Evolutionary conservation across 1,140 invertebrate genomes (phyloP).

Genomic region (Meloidogyne hapla): DNA sequence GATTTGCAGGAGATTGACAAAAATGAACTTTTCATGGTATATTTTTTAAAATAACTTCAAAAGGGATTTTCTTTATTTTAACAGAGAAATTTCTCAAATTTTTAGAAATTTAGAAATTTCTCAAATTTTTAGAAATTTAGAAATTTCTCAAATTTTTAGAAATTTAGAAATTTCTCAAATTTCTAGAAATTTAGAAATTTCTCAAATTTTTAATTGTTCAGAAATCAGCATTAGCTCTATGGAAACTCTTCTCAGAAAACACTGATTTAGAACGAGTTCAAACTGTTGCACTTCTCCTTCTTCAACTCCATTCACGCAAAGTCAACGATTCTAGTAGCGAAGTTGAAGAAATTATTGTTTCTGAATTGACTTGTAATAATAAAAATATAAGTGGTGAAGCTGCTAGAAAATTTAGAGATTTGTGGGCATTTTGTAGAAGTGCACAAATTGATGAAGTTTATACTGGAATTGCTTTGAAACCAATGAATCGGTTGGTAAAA

Average conservation of each 20-base stretch:
- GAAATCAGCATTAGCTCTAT: constrained; percentile 43
- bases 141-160: too few relatives aligned
- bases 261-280: constrained; percentile 35
- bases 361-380: constrained; percentile 50
- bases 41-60: not conserved
- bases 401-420: constrained; percentile 52
- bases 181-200: too few relatives aligned
- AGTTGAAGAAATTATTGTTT: constrained; percentile 58
- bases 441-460: constrained; percentile 37
- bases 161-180: too few relatives aligned
- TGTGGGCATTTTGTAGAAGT: constrained; percentile 53
- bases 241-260: constrained; percentile 35
- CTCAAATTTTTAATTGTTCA: constrained; percentile 12
- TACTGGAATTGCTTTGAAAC: constrained; percentile 42
- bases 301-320: constrained; percentile 54
- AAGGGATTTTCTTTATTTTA: too few relatives aligned
- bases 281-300: constrained; percentile 41
- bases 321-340: constrained; percentile 53
- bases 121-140: too few relatives aligned
- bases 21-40: constrained; percentile 39
- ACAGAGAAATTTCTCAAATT: too few relatives aligned
- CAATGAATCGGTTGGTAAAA: constrained; percentile 50
- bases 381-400: constrained; percentile 48
- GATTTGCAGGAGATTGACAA: constrained; percentile 46
- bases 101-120: too few relatives aligned